These are phyloP conservation scores for silkworm (Bombyx mori) DNA, from an alignment of 1,140 invertebrate species.

Conservation along the genomic window ASM3026992v2 NC_085115.1:6441501-6442000, in stretches of 20 bases:
- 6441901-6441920: too few species aligned
- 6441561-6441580: too few species aligned
- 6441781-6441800: conserved; percentile 35
- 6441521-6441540: too few species aligned
- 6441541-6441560: too few species aligned
- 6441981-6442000: neutral
- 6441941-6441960: too few species aligned
- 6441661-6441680: conserved; percentile 68
- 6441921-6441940: too few species aligned
- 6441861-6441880: too few species aligned
- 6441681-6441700: conserved; percentile 57
- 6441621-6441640: conserved; percentile 58
- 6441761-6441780: conserved; percentile 38
- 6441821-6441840: neutral
- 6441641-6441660: conserved; percentile 68
- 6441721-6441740: conserved; percentile 28
- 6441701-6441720: conserved; percentile 67
- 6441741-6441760: conserved; percentile 28
- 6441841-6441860: too few species aligned
- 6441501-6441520: too few species aligned
- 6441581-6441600: too few species aligned
- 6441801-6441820: neutral
- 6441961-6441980: too few species aligned
- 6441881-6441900: too few species aligned
- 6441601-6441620: conserved; percentile 68